phyloP scores from a whole-genome alignment of 2,797 vertebrate species.

The Xenentodon cancila region DNA sequence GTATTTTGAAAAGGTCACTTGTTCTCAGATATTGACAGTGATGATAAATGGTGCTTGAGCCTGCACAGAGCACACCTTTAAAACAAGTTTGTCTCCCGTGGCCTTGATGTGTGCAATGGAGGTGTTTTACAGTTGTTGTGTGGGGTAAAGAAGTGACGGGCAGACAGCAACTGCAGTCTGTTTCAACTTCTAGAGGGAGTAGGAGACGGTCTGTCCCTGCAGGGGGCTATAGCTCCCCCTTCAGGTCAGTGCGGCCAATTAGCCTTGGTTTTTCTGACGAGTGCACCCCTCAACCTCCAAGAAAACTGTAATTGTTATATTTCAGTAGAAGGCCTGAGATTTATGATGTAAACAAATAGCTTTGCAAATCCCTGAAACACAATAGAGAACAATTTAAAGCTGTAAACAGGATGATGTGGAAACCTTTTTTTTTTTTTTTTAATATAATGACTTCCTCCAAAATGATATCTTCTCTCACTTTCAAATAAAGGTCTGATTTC shows the following conservation, averaged over 20 bases:
- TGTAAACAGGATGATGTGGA: conserved; percentile 23
- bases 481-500: conserved; percentile 39
- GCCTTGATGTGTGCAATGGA: conserved; percentile 41
- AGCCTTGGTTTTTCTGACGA: too few species aligned
- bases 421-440: conserved; percentile 4
- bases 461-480: neutral
- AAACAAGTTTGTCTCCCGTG: conserved; percentile 47
- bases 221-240: conserved; percentile 47
- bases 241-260: conserved; percentile 20
- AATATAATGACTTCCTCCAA: conserved; percentile 5
- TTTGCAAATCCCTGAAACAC: neutral
- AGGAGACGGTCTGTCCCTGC: neutral
- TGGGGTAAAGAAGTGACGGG: conserved; percentile 20
- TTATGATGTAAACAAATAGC: too few species aligned
- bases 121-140: conserved; percentile 21
- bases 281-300: neutral
- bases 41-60: conserved; percentile 57
- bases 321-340: neutral
- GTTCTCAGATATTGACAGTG: conserved; percentile 50
- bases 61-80: conserved; percentile 23
- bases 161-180: conserved; percentile 14
- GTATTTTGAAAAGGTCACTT: conserved; percentile 62
- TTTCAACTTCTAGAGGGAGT: conserved; percentile 8
- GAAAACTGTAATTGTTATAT: conserved; percentile 7
- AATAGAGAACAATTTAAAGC: conserved; percentile 25